Base-by-base conservation (phyloP, 1,140 invertebrate species). In the Neelides sp. region DNA sequence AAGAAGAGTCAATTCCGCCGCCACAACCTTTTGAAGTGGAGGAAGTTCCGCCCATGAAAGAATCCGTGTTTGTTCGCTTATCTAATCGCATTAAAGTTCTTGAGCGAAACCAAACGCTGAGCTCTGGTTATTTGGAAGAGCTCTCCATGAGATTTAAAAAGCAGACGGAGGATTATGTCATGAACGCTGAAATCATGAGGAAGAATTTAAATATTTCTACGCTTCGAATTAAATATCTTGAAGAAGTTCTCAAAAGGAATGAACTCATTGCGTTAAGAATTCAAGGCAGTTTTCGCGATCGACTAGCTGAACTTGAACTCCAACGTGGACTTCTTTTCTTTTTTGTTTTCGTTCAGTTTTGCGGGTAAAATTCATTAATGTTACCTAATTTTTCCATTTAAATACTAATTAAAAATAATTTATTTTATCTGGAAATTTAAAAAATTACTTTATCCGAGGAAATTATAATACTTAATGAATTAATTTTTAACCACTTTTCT, bases 41-140 rank as follows among this genome's bases (percentile, higher is more conserved):
- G 43, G 44, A 51, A 50, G 34, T 51, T 45, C 37, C 50, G 37
- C 4, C 54, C 22, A 40, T 24, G 61, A 92, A 95, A 58, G 93
- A 98, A 69, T 93, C 90, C 3, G 86, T 97, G 20, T 95, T 98
- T 66, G 77, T 96, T 59, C 76, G 92, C 56, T 71, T 98, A 22
- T 90, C 85, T 28, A 98, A 97, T 70, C 80, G 91, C 63, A 92
- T 98, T 23, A 94, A 94, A 77, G 79, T 82, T 49, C 71, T 98
- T 50, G 94, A 98, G 69, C 74, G 85, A 43, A 98, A 98, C 68
- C 91, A 98, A 78, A 93, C 91, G 2, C 71, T 98, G 2, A 94
- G 87, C 52, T 85, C 85, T 51, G 88, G 94, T 62, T 97, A 97
- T 68, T 71, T 98, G 40, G 90, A 96, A 67, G 91, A 97, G 65